phyloP scores from a whole-genome alignment of 2,888 invertebrate species.

The Eupithecia abbreviata region DNA sequence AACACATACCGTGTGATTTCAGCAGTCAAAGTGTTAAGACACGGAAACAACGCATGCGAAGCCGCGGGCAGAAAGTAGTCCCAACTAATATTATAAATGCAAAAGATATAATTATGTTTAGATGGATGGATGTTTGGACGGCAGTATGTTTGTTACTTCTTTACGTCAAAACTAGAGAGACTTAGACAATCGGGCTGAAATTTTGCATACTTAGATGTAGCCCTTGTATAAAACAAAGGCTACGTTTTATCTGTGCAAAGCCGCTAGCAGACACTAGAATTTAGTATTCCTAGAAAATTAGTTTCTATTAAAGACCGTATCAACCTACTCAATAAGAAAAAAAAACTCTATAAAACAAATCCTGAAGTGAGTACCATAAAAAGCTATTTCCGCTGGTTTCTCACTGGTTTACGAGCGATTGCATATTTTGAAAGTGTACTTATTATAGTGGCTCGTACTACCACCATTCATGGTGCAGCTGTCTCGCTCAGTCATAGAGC shows the following conservation, averaged over 20 bases:
- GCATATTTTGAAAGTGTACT: conserved; percentile 15
- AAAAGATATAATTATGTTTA: too few relatives aligned
- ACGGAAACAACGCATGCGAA: background rate
- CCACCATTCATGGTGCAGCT: conserved; percentile 35
- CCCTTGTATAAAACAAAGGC: too few relatives aligned
- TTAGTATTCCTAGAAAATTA: background rate
- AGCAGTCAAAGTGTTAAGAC: too few relatives aligned
- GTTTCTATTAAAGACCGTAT: background rate
- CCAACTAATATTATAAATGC: too few relatives aligned
- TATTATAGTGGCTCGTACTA: conserved; percentile 16
- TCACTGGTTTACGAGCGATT: conserved; percentile 6
- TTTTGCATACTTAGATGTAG: too few relatives aligned
- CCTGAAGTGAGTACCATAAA: background rate
- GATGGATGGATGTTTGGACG: too few relatives aligned
- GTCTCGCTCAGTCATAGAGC: conserved; percentile 37
- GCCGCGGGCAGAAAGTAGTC: background rate
- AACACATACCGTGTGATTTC: too few relatives aligned
- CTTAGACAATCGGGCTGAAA: too few relatives aligned
- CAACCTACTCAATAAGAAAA: background rate
- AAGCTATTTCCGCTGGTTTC: conserved; percentile 7
- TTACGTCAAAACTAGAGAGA: too few relatives aligned
- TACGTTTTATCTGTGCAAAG: too few relatives aligned
- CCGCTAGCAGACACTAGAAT: background rate
- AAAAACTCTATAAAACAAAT: background rate
- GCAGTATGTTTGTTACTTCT: too few relatives aligned